Base-by-base conservation (phyloP, 2,888 invertebrate genomes). In the Leptinotarsa rubiginosa region DNA sequence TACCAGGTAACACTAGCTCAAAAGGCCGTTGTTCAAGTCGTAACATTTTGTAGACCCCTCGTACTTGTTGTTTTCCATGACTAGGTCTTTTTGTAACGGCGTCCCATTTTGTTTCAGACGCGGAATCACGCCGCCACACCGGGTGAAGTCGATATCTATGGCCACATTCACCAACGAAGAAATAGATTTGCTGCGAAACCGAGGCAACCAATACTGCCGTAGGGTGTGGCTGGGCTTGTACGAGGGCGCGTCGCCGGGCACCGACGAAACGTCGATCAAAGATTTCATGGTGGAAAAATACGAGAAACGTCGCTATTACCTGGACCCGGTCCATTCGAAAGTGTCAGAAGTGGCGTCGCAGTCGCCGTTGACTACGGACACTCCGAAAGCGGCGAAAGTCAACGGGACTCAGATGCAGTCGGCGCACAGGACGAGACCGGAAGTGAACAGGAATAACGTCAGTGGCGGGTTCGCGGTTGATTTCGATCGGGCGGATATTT, bases 81-180 rank as follows among this genome's bases (percentile, higher is more conserved):
- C 41, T 41, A 41, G 10, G 10, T 41, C 10, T 10, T 18, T 31
- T 4, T 31, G 7, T 25, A 62, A 74, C 66, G 20, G 4, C 47
- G n/a, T 72, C 83, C 79, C 84, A 87, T 85, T 84, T 84, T 81
- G 68, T 93, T 93, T 69, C 91, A 99, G 98, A 87, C 94, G 98
- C 85, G 99, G 99, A 71, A 90, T 99, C 79, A 98, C 98, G 85
- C 98, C 99, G 77, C 99, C 99, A 81, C 98, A 99, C 89, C 92
- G 99, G 80, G 97, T 99, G 78, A 99, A 99, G 89, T 98, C 98
- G 70, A 98, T 99, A 85, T 98, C 98, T 52, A 98, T 99, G 98
- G 97, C 98, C 77, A 97, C 96, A 83, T 99, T 98, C 89, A 96
- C 96, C 75, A 92, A 94, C 82, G 98, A 98, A 84, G 99, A 99